A percentile compares a stretch with the other conserved stretches of the same genome.
phyloP scores from a whole-genome alignment of 2,113 vertebrate genomes.

The western clawed frog (Xenopus tropicalis) region UCB_Xtro_10.0 CM004447.2:13126001-13126500 shows the following conservation, averaged over 20 bases:
- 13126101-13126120: too few species aligned
- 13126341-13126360: conserved; percentile 34
- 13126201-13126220: too few species aligned
- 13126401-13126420: conserved; percentile 19
- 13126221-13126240: background rate
- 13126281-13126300: background rate
- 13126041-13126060: too few species aligned
- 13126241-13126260: background rate
- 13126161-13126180: too few species aligned
- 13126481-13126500: conserved; percentile 38
- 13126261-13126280: background rate
- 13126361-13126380: conserved; percentile 35
- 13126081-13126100: too few species aligned
- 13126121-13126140: too few species aligned
- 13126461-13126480: conserved; percentile 21
- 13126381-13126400: conserved; percentile 39
- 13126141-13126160: too few species aligned
- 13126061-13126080: too few species aligned
- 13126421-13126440: conserved; percentile 34
- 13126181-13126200: too few species aligned
- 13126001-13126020: too few species aligned
- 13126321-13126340: conserved; percentile 36
- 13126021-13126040: too few species aligned
- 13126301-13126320: conserved; percentile 21
- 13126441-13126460: conserved; percentile 23